Conservation (phyloP, 2,113 vertebrate species). For the Psettodes erumei region DNA sequence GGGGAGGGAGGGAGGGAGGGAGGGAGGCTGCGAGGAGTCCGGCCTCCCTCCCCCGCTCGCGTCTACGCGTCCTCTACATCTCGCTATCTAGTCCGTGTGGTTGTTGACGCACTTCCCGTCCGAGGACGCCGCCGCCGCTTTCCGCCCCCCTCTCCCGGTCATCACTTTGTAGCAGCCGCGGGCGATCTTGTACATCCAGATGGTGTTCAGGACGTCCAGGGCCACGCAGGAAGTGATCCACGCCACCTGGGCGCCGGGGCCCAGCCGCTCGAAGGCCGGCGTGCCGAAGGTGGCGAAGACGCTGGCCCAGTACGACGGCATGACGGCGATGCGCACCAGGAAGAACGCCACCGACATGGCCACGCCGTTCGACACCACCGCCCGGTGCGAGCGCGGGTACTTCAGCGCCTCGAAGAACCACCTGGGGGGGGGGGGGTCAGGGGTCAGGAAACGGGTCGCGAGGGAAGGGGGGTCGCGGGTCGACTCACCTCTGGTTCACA, state of each 20-base stretch:
- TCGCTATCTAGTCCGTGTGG: constrained; percentile 79
- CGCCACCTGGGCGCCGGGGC: constrained; percentile 83
- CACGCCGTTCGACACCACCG: constrained; percentile 82
- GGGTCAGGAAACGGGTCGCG: too few species aligned
- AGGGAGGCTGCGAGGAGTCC: constrained; percentile 37
- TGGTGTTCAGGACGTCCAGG: constrained; percentile 82
- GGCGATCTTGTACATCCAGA: constrained; percentile 86
- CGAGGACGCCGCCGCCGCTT: constrained; percentile 2
- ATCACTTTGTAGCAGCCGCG: constrained; percentile 85
- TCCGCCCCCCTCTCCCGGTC: constrained; percentile 55
- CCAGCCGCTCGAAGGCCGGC: constrained; percentile 79
- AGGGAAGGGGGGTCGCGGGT: background rate
- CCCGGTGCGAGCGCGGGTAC: constrained; percentile 78
- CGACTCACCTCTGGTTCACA: constrained; percentile 84
- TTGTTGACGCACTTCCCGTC: constrained; percentile 76
- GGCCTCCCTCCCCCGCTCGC: constrained; percentile 28
- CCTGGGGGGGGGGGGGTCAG: constrained; percentile 52
- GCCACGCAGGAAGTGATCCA: constrained; percentile 85
- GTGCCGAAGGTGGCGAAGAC: constrained; percentile 85
- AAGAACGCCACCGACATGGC: constrained; percentile 85
- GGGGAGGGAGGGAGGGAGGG: constrained; percentile 35
- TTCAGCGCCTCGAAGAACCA: constrained; percentile 85
- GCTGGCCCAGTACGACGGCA: constrained; percentile 86
- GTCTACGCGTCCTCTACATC: constrained; percentile 14
- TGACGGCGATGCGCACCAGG: constrained; percentile 84